phyloP scores from a whole-genome alignment of 2,888 invertebrate species.

The Eupithecia subfuscata region DNA sequence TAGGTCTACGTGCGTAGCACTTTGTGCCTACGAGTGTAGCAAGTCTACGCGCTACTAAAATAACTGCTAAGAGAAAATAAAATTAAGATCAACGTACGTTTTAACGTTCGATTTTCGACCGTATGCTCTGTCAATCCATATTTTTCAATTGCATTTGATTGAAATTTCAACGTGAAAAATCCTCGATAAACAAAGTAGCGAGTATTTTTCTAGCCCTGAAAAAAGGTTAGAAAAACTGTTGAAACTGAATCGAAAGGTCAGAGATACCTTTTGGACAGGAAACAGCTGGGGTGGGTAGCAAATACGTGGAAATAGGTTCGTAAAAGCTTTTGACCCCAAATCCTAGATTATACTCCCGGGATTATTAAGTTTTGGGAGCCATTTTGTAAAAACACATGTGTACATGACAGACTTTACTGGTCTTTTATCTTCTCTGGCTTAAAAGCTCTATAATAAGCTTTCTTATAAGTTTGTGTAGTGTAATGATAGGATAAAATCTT shows the following conservation, averaged over 20 bases:
- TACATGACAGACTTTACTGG: background rate
- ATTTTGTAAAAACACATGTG: constrained; percentile 14
- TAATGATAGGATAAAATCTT: background rate
- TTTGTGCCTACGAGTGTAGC: too few relatives aligned
- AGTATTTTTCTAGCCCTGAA: background rate
- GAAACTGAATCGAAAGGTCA: constrained; percentile 19
- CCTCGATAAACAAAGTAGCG: background rate
- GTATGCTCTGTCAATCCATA: background rate
- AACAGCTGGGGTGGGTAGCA: constrained; percentile 22
- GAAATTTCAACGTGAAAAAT: background rate
- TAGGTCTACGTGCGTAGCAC: background rate
- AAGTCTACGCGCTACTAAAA: background rate
- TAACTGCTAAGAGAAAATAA: background rate
- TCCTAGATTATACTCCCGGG: constrained; percentile 14
- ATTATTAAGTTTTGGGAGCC: constrained; percentile 13
- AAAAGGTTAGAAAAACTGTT: constrained; percentile 4
- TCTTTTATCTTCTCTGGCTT: constrained; percentile 1
- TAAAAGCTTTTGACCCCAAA: constrained; percentile 25
- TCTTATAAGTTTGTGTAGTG: background rate
- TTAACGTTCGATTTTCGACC: background rate
- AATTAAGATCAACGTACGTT: background rate
- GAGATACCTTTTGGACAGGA: constrained; percentile 19
- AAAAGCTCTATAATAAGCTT: background rate
- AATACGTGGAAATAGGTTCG: constrained; percentile 27
- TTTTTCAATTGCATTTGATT: background rate